Base-by-base conservation (phyloP, 2,113 vertebrate species). In the Ibidorhyncha struthersii region DNA sequence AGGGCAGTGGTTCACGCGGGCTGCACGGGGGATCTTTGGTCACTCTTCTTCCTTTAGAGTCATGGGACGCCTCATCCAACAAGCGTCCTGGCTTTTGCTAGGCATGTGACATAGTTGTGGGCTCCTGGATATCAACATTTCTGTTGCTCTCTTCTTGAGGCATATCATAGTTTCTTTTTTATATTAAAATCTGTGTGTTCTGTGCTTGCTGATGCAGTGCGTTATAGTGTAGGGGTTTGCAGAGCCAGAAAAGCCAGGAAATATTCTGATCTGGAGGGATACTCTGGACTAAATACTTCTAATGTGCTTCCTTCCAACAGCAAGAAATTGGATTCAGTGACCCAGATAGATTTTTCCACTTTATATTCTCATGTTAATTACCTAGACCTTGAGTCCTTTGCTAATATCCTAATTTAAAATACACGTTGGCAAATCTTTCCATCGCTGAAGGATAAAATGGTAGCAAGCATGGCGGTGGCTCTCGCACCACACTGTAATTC, bases 1-100 rank as follows among this genome's bases (percentile, higher is more conserved):
- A 8, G 16, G 13, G 12, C 45, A 27, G 18, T 0, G 8, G 27
- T 17, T 8, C 30, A 6, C 0, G 0, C 10, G 7, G 8, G 34
- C 12, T 30, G 14, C 61, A 4, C 4, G 0, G 2, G 2, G 12
- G 27, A 29, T 5, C 56, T 55, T 9, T 13, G 8, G 1, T 7
- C 12, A 4, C 27, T 1, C 36, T 13, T 7, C 6, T 2, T 47
- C 36, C 43, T 26, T 36, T 14, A 10, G 55, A 12, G 6, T 2
- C 27, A 6, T 1, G 9, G 32, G 21, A 40, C 1, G 0, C 18
- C 45, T 73, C 71, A 38, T 7, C 50, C 67, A 25, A 12, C 41
- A 66, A 16, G 26, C 2, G 13, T 12, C 69, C 52, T 3, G 29
- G 22, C 6, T 50, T 45, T 18, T 32, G 15, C 38, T 53, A 14